phyloP scores from a whole-genome alignment of 1,140 invertebrate species.

The Dendrolimus punctatus region DNA sequence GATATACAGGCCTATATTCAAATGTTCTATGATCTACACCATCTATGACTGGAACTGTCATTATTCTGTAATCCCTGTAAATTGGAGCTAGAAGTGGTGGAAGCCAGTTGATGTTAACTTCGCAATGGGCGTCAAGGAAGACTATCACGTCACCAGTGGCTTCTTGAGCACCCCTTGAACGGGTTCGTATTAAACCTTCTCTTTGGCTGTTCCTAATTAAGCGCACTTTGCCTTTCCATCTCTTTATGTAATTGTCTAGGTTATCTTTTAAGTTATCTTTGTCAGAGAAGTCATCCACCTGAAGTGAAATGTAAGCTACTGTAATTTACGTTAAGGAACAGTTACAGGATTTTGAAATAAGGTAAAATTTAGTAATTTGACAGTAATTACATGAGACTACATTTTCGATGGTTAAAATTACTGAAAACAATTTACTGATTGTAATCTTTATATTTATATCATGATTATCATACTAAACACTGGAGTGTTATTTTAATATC shows the following conservation, averaged over 20 bases:
- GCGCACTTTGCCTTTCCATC: conserved; percentile 91
- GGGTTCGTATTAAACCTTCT: conserved; percentile 92
- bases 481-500: too few relatives aligned
- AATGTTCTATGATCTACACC: conserved; percentile 96
- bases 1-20: conserved; percentile 95
- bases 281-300: conserved; percentile 96
- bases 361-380: too few relatives aligned
- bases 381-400: too few relatives aligned
- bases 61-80: conserved; percentile 87
- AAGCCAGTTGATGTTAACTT: conserved; percentile 97
- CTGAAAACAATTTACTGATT: too few relatives aligned
- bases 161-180: conserved; percentile 94
- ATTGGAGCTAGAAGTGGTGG: conserved; percentile 96
- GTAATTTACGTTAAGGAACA: not conserved
- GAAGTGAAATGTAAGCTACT: not conserved
- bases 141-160: conserved; percentile 97
- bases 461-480: too few relatives aligned
- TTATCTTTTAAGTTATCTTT: conserved; percentile 93
- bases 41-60: conserved; percentile 99
- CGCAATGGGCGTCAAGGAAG: conserved; percentile 96
- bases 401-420: too few relatives aligned
- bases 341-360: too few relatives aligned
- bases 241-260: conserved; percentile 91
- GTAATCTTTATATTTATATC: too few relatives aligned
- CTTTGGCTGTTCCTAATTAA: conserved; percentile 89